Conservation (phyloP, 2,888 invertebrate genomes). For the Pseudeuparius sepicola region DNA sequence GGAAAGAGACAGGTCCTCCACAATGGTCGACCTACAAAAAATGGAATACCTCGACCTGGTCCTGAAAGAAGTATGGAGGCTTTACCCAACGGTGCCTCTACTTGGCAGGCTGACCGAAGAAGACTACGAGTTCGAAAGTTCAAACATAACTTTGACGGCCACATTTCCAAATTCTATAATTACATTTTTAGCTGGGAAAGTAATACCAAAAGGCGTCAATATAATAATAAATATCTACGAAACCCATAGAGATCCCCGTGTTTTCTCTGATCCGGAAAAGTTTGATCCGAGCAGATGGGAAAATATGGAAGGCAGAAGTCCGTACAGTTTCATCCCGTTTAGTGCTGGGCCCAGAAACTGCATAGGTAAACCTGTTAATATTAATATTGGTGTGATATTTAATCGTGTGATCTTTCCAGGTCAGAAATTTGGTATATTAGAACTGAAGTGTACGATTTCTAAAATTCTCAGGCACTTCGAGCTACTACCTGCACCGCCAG, state of each 20-base stretch:
- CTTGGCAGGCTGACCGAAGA: constrained; percentile 37
- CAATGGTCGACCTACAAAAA: constrained; percentile 10
- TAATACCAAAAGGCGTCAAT: constrained; percentile 35
- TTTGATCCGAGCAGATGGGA: constrained; percentile 22
- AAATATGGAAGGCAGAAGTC: constrained; percentile 15
- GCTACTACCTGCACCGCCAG: constrained; percentile 21
- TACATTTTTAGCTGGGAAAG: constrained; percentile 18
- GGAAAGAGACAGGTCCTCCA: constrained; percentile 10
- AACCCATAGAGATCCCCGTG: constrained; percentile 18
- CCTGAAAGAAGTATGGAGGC: constrained; percentile 29
- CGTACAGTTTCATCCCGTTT: constrained; percentile 21
- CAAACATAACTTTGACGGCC: too few species aligned
- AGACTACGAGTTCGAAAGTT: constrained; percentile 31
- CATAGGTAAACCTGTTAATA: constrained; percentile 18
- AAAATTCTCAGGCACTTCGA: constrained; percentile 43
- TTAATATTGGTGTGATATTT: neutral
- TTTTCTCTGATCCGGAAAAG: constrained; percentile 21
- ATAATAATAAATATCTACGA: constrained; percentile 30
- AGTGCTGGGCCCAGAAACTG: constrained; percentile 25
- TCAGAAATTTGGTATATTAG: constrained; percentile 44
- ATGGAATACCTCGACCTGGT: constrained; percentile 12
- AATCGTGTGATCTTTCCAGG: constrained; percentile 30
- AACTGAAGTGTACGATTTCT: constrained; percentile 45
- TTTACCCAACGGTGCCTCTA: constrained; percentile 45
- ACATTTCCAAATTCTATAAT: too few species aligned